Percentiles rank a stretch among this genome's conserved stretches.
Conservation (phyloP, 2,113 vertebrate genomes). For the Stercorarius parasiticus region DNA sequence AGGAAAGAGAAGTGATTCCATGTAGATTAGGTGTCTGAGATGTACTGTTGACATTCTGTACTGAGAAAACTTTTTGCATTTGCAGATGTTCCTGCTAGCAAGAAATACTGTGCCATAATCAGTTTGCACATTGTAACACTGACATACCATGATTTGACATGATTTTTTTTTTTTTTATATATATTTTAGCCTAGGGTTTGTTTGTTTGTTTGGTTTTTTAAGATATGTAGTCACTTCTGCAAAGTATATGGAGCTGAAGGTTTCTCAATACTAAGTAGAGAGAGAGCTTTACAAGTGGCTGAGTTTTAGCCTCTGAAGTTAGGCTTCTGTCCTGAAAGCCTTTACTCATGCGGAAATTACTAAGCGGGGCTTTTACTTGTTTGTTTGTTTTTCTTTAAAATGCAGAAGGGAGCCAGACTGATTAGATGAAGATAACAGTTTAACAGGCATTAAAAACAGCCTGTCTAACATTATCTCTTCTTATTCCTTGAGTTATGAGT, state of each 20-base stretch:
- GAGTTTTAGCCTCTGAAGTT: neutral
- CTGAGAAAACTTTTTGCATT: neutral
- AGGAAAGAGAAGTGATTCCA: neutral
- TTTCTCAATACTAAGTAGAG: neutral
- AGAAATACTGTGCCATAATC: neutral
- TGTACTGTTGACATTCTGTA: neutral
- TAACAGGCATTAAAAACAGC: neutral
- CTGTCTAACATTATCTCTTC: neutral
- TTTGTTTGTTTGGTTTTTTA: neutral
- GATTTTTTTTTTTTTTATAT: neutral
- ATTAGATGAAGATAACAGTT: neutral
- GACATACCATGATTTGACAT: neutral
- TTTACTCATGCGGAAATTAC: neutral
- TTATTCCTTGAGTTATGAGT: neutral
- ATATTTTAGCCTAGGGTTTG: neutral
- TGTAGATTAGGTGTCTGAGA: neutral
- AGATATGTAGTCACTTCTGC: neutral
- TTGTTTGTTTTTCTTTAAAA: neutral
- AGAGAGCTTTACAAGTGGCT: neutral
- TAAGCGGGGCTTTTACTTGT: neutral
- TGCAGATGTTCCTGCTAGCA: neutral
- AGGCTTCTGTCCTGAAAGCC: neutral
- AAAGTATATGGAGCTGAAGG: neutral
- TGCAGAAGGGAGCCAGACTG: neutral
- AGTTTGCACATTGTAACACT: neutral